Evolutionary conservation across 2,888 invertebrate genomes (phyloP).

Genomic region (Cremastinae sp.): DNA sequence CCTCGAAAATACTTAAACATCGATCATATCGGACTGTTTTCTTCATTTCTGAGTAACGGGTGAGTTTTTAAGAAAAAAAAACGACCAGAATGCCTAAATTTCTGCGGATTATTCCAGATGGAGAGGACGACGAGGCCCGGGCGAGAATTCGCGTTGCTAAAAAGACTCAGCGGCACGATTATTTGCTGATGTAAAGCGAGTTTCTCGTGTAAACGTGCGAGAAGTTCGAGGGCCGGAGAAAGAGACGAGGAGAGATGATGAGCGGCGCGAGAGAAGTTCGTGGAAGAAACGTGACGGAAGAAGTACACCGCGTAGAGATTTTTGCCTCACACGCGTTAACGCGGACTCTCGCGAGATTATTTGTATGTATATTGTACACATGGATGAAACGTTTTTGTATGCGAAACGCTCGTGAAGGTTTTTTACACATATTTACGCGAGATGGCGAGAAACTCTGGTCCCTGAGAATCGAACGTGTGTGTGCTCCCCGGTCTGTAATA

Average conservation of each 20-base stretch:
- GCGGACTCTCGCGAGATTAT: neutral
- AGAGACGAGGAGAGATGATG: constrained; percentile 1
- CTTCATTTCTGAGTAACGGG: neutral
- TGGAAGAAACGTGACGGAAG: constrained; percentile 53
- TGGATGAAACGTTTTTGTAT: neutral
- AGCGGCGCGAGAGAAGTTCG: constrained; percentile 42
- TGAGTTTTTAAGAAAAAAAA: neutral
- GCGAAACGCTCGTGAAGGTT: constrained; percentile 47
- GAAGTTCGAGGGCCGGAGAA: neutral
- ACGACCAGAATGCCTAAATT: neutral
- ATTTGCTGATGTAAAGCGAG: constrained; percentile 51
- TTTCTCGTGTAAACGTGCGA: constrained; percentile 13
- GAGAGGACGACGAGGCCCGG: neutral
- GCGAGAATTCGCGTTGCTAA: constrained; percentile 11
- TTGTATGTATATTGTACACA: neutral
- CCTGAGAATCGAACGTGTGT: constrained; percentile 25
- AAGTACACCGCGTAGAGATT: constrained; percentile 35
- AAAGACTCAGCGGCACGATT: constrained; percentile 48
- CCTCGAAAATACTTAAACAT: neutral
- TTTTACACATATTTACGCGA: constrained; percentile 25
- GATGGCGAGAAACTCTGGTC: constrained; percentile 39
- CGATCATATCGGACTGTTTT: neutral
- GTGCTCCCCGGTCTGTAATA: constrained; percentile 27
- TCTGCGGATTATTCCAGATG: neutral
- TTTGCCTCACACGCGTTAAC: constrained; percentile 52